Evolutionary conservation across 2,888 invertebrate species (phyloP).

Genomic region (Petrolisthes manimaculis): DNA sequence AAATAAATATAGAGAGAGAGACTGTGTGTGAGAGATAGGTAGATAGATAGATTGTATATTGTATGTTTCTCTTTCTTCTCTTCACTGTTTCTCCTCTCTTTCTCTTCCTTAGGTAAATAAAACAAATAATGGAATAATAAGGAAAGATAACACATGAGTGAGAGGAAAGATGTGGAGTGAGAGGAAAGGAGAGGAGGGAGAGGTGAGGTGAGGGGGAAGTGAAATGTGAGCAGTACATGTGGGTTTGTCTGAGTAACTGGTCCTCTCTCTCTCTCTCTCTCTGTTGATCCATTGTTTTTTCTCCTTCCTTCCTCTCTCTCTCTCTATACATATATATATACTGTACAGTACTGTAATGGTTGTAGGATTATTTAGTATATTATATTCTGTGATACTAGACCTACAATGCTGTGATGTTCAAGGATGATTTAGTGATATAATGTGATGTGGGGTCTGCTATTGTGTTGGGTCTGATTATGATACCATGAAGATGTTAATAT

Average conservation of each 20-base stretch:
- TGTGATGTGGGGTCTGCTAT: no score
- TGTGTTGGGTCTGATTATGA: no score
- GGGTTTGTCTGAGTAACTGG: background rate
- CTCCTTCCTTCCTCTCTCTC: background rate
- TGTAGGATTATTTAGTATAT: no score
- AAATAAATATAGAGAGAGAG: no score
- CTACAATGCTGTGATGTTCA: no score
- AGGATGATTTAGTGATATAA: no score
- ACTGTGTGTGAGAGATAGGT: no score
- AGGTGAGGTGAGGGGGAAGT: background rate
- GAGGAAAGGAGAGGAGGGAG: background rate
- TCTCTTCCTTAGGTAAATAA: background rate
- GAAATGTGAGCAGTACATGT: background rate
- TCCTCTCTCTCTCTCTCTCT: slow-evolving; percentile 14
- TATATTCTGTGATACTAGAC: no score
- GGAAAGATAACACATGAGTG: background rate
- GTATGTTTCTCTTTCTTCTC: background rate
- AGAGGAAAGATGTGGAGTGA: background rate
- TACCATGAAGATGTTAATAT: no score
- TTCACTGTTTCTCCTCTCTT: background rate
- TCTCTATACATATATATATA: no score
- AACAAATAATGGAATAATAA: background rate
- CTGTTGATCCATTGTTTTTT: background rate
- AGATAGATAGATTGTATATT: background rate
- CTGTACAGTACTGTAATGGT: no score